phyloP scores from a whole-genome alignment of 1,140 invertebrate species.

The Arctopsyche grandis region DNA sequence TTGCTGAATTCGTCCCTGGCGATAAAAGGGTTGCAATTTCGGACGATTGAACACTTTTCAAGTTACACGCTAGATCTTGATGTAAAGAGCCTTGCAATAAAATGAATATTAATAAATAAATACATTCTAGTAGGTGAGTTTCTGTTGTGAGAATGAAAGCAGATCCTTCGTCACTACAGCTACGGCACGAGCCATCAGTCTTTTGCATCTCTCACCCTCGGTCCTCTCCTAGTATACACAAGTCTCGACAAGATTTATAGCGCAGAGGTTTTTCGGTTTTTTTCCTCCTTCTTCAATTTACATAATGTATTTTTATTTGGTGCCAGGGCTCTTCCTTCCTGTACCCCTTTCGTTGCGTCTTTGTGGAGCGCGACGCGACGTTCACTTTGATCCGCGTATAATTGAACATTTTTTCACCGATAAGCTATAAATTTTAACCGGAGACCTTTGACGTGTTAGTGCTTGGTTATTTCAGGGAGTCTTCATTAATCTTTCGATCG shows the following conservation, averaged over 20 bases:
- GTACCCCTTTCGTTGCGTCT: not conserved
- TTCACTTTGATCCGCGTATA: not conserved
- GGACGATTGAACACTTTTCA: not conserved
- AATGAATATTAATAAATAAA: slow-evolving; percentile 33
- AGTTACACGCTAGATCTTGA: not conserved
- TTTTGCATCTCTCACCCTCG: slow-evolving; percentile 30
- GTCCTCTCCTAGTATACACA: not conserved
- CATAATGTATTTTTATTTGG: slow-evolving; percentile 42
- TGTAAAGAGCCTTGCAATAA: not conserved
- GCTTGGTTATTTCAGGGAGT: not conserved
- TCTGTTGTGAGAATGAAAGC: slow-evolving; percentile 10
- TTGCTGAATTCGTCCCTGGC: not conserved
- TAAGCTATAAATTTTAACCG: slow-evolving; percentile 9
- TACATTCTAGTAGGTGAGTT: not conserved
- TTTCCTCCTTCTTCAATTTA: slow-evolving; percentile 26
- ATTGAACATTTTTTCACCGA: slow-evolving; percentile 13
- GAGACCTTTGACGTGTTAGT: not conserved
- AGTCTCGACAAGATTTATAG: slow-evolving; percentile 34
- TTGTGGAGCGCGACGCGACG: not conserved
- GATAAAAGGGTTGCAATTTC: not conserved
- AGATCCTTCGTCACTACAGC: slow-evolving; percentile 28
- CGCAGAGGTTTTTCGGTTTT: not conserved
- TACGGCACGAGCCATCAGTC: slow-evolving; percentile 28
- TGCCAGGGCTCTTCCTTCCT: slow-evolving; percentile 11
- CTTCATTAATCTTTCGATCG: slow-evolving; percentile 13